Evolutionary conservation across 2,888 invertebrate genomes (phyloP).

Genomic region (Leucoptera coffeella): DNA sequence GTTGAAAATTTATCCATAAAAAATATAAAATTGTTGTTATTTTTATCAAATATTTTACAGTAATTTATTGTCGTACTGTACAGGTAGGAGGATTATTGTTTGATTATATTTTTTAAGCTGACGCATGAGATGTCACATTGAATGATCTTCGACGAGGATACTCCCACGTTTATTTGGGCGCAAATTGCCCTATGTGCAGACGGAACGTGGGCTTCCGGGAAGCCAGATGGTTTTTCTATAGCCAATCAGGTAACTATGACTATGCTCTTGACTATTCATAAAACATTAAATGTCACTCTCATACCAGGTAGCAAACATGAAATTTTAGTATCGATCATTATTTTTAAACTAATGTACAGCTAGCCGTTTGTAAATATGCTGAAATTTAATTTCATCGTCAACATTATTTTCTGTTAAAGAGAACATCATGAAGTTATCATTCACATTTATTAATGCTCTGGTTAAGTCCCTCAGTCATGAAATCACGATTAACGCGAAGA

Average conservation of each 20-base stretch:
- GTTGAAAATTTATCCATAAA: constrained; percentile 46
- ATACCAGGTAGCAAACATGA: too few species aligned
- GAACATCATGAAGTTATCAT: too few species aligned
- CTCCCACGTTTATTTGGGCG: constrained; percentile 42
- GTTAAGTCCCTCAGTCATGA: too few species aligned
- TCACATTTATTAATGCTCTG: too few species aligned
- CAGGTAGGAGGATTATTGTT: constrained; percentile 40
- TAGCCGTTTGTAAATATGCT: too few species aligned
- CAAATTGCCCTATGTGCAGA: constrained; percentile 49
- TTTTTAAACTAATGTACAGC: too few species aligned
- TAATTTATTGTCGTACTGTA: constrained; percentile 37
- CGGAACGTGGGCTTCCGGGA: constrained; percentile 43
- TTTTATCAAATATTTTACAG: constrained; percentile 44
- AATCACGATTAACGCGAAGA: too few species aligned
- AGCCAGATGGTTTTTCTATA: constrained; percentile 42
- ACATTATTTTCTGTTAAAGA: too few species aligned
- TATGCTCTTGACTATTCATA: too few species aligned
- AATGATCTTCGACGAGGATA: constrained; percentile 50
- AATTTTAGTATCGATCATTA: too few species aligned
- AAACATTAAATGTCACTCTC: too few species aligned
- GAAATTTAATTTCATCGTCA: too few species aligned
- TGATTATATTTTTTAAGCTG: constrained; percentile 33
- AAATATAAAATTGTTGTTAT: constrained; percentile 47
- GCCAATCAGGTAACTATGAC: constrained; percentile 47
- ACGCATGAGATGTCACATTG: constrained; percentile 45